phyloP scores from a whole-genome alignment of 2,113 vertebrate genomes.

The Psittacula cyanocephala region DNA sequence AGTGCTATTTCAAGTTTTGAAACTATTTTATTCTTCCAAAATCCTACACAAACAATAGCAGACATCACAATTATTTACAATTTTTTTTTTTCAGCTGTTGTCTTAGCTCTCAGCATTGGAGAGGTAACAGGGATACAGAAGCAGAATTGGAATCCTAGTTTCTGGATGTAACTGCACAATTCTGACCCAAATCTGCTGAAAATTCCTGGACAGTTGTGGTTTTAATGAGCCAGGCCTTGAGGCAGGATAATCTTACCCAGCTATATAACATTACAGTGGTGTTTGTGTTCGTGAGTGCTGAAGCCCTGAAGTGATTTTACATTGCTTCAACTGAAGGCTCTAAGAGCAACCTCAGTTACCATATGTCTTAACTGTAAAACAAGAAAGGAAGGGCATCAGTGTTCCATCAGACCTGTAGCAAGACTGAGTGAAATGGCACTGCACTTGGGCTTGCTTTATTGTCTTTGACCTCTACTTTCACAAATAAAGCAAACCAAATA shows the following conservation, averaged over 20 bases:
- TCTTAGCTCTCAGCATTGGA: background rate
- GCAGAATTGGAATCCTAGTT: background rate
- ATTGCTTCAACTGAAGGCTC: background rate
- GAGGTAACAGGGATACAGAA: background rate
- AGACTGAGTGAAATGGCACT: background rate
- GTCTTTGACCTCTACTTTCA: background rate
- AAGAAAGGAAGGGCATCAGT: background rate
- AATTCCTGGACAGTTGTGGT: background rate
- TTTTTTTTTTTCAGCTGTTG: background rate
- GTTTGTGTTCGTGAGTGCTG: background rate
- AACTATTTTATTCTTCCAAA: background rate
- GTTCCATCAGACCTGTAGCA: background rate
- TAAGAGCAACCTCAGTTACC: background rate
- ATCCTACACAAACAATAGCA: background rate
- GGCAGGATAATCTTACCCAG: background rate
- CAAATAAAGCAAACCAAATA: background rate
- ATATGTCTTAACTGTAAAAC: background rate
- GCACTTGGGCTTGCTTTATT: background rate
- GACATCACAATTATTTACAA: background rate
- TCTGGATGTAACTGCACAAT: background rate
- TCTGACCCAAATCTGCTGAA: background rate
- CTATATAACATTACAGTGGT: fast-evolving
- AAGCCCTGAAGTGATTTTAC: background rate
- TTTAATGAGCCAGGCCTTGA: background rate
- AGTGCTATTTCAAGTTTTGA: background rate